A percentile compares a stretch with the other conserved stretches of the same genome.
These are phyloP conservation scores for Oxycera nigricornis DNA, from an alignment of 2,888 invertebrate species.

Conservation along the genomic window DNA sequence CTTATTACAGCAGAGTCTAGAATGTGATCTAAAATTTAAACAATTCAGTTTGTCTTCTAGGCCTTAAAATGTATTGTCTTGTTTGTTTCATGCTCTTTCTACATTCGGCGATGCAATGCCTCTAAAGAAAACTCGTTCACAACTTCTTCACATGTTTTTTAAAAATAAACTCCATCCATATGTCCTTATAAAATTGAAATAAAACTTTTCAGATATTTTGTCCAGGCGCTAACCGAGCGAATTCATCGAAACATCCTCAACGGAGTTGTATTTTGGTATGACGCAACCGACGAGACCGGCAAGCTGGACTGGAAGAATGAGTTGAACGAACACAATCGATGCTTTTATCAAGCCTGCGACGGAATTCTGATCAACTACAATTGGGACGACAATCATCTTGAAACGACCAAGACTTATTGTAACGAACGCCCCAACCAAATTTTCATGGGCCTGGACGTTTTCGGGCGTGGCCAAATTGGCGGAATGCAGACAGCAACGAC, in stretches of 20 bases:
- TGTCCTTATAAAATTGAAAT: too few relatives aligned
- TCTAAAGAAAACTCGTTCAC: too few relatives aligned
- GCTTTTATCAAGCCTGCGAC: constrained; percentile 84
- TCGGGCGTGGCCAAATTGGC: constrained; percentile 89
- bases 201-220: constrained; percentile 61
- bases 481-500: constrained; percentile 82
- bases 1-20: too few relatives aligned
- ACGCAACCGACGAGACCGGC: constrained; percentile 85
- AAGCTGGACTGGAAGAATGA: constrained; percentile 91
- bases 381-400: constrained; percentile 77
- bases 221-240: constrained; percentile 67
- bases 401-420: constrained; percentile 60
- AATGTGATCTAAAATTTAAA: too few relatives aligned
- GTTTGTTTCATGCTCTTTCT: too few relatives aligned
- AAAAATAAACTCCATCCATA: too few relatives aligned
- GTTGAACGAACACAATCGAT: constrained; percentile 81
- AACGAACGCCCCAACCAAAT: constrained; percentile 67
- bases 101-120: too few relatives aligned
- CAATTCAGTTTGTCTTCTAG: too few relatives aligned
- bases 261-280: constrained; percentile 92
- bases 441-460: constrained; percentile 92
- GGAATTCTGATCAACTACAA: constrained; percentile 94
- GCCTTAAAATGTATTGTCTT: too few relatives aligned
- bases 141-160: too few relatives aligned
- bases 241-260: constrained; percentile 68